Conservation (phyloP, 2,797 vertebrate genomes). For the Chelon auratus region DNA sequence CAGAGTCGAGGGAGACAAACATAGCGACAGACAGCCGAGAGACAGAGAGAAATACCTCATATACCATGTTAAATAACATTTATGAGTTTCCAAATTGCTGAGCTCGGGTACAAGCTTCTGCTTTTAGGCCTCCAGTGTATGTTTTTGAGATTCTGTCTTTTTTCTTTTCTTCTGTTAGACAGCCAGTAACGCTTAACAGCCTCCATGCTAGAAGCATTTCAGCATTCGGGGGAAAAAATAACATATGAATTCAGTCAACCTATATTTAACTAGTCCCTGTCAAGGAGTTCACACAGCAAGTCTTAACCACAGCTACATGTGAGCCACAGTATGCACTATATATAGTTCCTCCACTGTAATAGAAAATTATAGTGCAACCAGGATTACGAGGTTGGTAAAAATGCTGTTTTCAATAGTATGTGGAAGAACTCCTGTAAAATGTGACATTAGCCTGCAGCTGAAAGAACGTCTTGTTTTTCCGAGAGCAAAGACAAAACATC, state of each 20-base stretch:
- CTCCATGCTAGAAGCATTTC: constrained; percentile 35
- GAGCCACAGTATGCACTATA: constrained; percentile 49
- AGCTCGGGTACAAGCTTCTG: constrained; percentile 35
- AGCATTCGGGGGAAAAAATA: constrained; percentile 36
- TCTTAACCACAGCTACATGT: constrained; percentile 57
- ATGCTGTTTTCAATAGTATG: constrained; percentile 54
- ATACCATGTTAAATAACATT: constrained; percentile 55
- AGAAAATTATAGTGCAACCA: constrained; percentile 58
- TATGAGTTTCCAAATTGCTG: constrained; percentile 55
- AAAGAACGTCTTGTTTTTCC: constrained; percentile 31
- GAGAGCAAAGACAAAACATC: constrained; percentile 17
- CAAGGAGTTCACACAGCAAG: constrained; percentile 56
- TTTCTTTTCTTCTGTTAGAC: constrained; percentile 36
- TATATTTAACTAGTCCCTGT: constrained; percentile 69
- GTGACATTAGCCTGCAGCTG: constrained; percentile 34
- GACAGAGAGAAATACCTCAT: constrained; percentile 23
- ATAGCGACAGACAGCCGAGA: constrained; percentile 11
- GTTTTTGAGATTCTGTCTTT: constrained; percentile 47
- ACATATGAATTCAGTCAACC: constrained; percentile 53
- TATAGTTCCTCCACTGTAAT: constrained; percentile 60
- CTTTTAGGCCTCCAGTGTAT: constrained; percentile 47
- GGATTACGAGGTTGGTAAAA: constrained; percentile 52
- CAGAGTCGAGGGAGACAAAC: constrained; percentile 30
- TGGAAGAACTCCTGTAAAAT: constrained; percentile 61
- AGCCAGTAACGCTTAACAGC: constrained; percentile 28